Evolutionary conservation across 2,113 vertebrate genomes (phyloP).

Genomic region (Scomber japonicus): DNA sequence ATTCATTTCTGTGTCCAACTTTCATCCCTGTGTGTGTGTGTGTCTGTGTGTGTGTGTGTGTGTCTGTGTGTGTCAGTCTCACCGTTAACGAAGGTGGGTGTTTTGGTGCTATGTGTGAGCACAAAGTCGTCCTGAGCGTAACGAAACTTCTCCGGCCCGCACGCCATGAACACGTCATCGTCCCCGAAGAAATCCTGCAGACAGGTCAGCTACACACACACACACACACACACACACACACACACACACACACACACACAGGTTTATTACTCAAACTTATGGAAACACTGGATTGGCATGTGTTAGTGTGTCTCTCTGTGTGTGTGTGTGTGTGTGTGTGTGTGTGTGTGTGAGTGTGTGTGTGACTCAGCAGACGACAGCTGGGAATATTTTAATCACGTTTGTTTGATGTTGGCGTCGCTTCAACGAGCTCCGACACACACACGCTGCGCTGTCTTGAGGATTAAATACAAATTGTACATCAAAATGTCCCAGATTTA

Average conservation of each 20-base stretch:
- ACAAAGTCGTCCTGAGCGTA: slow-evolving; percentile 98
- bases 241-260: slow-evolving; percentile 29
- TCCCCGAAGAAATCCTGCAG: slow-evolving; percentile 98
- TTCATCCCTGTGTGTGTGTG: background rate
- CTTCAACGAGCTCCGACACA: slow-evolving; percentile 8
- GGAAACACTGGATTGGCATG: background rate
- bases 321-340: too few relatives aligned
- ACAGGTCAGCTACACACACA: slow-evolving; percentile 88
- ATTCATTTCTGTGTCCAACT: too few relatives aligned
- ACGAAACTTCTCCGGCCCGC: slow-evolving; percentile 96
- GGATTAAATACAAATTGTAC: slow-evolving; percentile 57
- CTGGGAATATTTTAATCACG: slow-evolving; percentile 32
- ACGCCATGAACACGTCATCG: slow-evolving; percentile 97
- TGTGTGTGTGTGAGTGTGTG: background rate
- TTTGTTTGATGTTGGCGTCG: background rate
- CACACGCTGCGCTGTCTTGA: slow-evolving; percentile 35
- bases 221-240: slow-evolving; percentile 40
- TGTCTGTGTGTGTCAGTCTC: slow-evolving; percentile 19
- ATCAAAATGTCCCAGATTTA: slow-evolving; percentile 32
- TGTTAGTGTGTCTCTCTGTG: background rate
- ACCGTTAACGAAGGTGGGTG: slow-evolving; percentile 80
- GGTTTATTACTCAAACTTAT: slow-evolving; percentile 2
- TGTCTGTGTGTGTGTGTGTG: background rate
- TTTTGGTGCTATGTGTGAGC: slow-evolving; percentile 87
- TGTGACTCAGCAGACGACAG: slow-evolving; percentile 30